Evolutionary conservation across 2,888 invertebrate genomes (phyloP).

Genomic region (Eurytoma adleriae): DNA sequence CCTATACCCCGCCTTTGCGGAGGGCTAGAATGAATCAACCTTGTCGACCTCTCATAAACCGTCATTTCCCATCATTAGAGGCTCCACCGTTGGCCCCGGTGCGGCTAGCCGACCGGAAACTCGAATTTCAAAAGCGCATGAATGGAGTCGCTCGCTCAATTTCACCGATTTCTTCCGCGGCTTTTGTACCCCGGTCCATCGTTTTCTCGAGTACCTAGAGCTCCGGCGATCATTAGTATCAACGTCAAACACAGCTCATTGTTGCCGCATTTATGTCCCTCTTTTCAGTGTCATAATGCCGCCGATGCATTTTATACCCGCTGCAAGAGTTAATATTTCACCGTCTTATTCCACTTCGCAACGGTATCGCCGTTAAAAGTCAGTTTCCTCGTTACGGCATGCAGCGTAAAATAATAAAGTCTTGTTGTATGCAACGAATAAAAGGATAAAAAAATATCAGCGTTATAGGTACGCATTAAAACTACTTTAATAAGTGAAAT

Average conservation of each 20-base stretch:
- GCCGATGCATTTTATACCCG: not conserved
- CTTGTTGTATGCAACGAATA: too few species aligned
- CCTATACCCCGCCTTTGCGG: not conserved
- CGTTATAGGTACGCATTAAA: not conserved
- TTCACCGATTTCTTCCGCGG: slow-evolving; percentile 71
- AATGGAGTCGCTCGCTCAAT: slow-evolving; percentile 71
- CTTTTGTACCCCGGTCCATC: slow-evolving; percentile 70
- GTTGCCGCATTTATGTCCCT: slow-evolving; percentile 60
- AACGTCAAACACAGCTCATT: slow-evolving; percentile 57
- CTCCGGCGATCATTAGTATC: slow-evolving; percentile 69
- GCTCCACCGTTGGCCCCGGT: slow-evolving; percentile 40
- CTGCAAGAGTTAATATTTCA: not conserved
- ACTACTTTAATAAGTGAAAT: not conserved
- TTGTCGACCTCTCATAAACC: slow-evolving; percentile 66
- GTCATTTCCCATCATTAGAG: slow-evolving; percentile 67
- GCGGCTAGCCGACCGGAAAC: slow-evolving; percentile 68
- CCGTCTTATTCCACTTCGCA: too few species aligned
- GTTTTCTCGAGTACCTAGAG: slow-evolving; percentile 62
- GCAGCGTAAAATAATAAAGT: too few species aligned
- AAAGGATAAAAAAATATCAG: not conserved
- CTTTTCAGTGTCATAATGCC: slow-evolving; percentile 24
- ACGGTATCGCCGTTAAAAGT: too few species aligned
- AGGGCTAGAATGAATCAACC: slow-evolving; percentile 64
- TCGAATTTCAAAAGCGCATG: slow-evolving; percentile 66
- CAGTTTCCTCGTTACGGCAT: too few species aligned